Conservation (phyloP, 2,797 vertebrate species). For the Mormyrops attenuatus region DNA sequence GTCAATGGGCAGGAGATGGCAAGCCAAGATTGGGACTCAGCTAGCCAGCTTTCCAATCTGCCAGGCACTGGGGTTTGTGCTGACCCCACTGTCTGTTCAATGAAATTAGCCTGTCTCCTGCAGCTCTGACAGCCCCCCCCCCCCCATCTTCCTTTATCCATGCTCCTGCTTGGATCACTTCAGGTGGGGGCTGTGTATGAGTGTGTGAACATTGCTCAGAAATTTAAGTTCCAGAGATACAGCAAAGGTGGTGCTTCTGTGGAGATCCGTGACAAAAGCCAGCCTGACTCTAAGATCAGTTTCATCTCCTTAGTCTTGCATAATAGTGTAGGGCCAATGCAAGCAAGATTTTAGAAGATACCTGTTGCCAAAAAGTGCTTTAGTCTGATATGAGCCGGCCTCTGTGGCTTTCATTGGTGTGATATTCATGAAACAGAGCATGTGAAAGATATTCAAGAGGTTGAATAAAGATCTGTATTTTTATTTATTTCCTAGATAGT, state of each 20-base stretch:
- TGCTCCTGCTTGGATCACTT: not conserved
- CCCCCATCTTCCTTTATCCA: not conserved
- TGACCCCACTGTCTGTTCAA: slow-evolving; percentile 41
- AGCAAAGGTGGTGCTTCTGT: not conserved
- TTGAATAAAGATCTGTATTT: not conserved
- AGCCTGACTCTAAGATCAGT: not conserved
- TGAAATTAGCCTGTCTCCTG: slow-evolving; percentile 23
- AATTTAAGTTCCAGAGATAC: not conserved
- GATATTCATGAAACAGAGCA: not conserved
- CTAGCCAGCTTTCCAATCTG: slow-evolving; percentile 40
- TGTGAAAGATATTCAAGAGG: not conserved
- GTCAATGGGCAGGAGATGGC: slow-evolving; percentile 40
- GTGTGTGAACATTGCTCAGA: not conserved
- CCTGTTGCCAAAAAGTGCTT: not conserved
- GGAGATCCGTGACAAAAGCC: not conserved
- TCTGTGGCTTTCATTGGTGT: too few relatives aligned
- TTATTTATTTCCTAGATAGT: not conserved
- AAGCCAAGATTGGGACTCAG: slow-evolving; percentile 23
- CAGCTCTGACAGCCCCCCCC: not conserved
- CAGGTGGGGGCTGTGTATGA: not conserved
- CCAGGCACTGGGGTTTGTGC: slow-evolving; percentile 42
- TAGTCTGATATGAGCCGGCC: not conserved
- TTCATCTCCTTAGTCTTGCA: not conserved
- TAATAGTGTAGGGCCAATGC: not conserved
- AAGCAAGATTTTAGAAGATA: not conserved